Base-by-base conservation (phyloP, 2,888 invertebrate genomes). In the Panzeria rudis region DNA sequence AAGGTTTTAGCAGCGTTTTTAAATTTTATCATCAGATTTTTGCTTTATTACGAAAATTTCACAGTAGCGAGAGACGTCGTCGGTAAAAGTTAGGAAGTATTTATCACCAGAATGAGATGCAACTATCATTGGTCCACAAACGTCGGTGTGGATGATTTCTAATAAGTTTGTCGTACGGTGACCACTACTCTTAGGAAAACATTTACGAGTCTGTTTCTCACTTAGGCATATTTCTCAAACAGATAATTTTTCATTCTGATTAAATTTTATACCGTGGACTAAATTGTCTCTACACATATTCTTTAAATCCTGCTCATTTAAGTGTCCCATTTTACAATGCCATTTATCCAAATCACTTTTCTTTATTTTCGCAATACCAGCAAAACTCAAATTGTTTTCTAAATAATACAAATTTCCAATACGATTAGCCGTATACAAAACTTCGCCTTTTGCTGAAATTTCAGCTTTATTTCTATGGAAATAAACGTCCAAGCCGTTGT, bases 31-130 rank as follows among this genome's bases (percentile, higher is more conserved):
- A 50, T 50, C 50, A 50, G 50, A 50, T 50, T 50, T 50, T 50
- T 20, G 17, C 2, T 50, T 20, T 3, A 50, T 50, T 7, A 50
- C 13, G 13, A 50, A 50, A 8, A 50, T 9, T 50, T 50, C 76
- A 44, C 83, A 84, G 25, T 54, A 78, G 0, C 86, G 38, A 7
- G 81, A 81, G n/a, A 79, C 64, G n/a, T 86, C 85, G 17, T 84
- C 78, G 15, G 84, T 83, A 64, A 86, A 83, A 0, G 84, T 83
- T 2, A 83, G 79, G 15, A 82, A 83, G 47, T 86, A 86, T 68
- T 62, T 84, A 23, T 76, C 71, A 6, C 69, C 86, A 1, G 56
- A 35, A 17, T 84, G 29, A 15, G 75, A 84, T n/a, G n/a, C n/a
- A n/a, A n/a, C n/a, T n/a, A n/a, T n/a, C n/a, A n/a, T n/a, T n/a